Evolutionary conservation across 2,888 invertebrate genomes (phyloP).

Genomic region (Megaustenia siamemsis): DNA sequence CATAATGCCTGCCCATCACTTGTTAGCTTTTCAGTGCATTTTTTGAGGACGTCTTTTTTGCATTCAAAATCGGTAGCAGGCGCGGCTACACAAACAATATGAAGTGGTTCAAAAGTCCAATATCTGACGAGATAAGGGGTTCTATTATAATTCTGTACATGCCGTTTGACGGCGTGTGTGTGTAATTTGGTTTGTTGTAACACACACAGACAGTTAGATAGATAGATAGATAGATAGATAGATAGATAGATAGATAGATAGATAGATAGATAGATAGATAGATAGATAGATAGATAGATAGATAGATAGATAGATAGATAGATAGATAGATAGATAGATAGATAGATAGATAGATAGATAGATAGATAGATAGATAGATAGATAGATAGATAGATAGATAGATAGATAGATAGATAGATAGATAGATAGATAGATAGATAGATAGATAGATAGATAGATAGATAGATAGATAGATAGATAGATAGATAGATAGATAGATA

Average conservation of each 20-base stretch:
- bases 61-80: too few species aligned
- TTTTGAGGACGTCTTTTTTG: too few species aligned
- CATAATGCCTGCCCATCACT: too few species aligned
- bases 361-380: constrained; percentile 11
- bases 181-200: too few species aligned
- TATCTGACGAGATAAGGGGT: too few species aligned
- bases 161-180: too few species aligned
- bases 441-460: constrained; percentile 36
- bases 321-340: constrained; percentile 2
- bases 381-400: neutral
- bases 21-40: too few species aligned
- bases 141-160: too few species aligned
- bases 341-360: neutral
- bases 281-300: neutral
- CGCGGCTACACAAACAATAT: too few species aligned
- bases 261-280: neutral
- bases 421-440: neutral
- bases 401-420: neutral
- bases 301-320: neutral
- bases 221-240: constrained; percentile 11
- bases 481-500: neutral
- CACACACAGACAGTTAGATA: too few species aligned
- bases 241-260: constrained; percentile 1
- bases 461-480: neutral
- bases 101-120: too few species aligned